phyloP scores from a whole-genome alignment of 2,888 invertebrate genomes.

The Zhengitettix transpicula region DNA sequence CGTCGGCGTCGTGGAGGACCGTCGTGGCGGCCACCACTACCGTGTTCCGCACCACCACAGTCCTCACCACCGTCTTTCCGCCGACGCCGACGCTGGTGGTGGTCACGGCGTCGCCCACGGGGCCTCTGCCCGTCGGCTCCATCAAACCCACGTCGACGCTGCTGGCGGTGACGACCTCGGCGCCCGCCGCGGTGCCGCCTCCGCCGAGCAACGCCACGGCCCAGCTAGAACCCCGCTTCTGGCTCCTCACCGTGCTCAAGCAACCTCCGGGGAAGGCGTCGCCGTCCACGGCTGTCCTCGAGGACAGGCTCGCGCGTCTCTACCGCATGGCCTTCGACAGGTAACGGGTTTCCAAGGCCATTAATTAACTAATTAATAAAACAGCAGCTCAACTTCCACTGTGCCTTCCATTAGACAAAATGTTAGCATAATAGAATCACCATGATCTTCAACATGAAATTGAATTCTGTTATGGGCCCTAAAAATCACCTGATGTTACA shows the following conservation, averaged over 20 bases:
- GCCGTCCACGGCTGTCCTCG: slow-evolving; percentile 38
- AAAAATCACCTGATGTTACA: too few species aligned
- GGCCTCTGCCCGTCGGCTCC: not conserved
- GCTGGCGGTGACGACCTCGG: slow-evolving; percentile 15
- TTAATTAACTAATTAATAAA: too few species aligned
- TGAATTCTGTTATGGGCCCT: too few species aligned
- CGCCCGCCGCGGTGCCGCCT: slow-evolving; percentile 3
- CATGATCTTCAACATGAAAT: too few species aligned
- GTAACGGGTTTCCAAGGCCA: too few species aligned
- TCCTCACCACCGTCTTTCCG: slow-evolving; percentile 21
- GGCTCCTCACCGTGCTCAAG: slow-evolving; percentile 53
- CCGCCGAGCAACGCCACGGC: slow-evolving; percentile 18
- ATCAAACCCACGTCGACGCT: not conserved
- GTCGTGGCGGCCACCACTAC: slow-evolving; percentile 20
- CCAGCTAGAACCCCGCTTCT: slow-evolving; percentile 39
- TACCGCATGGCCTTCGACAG: slow-evolving; percentile 56
- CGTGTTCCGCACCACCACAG: slow-evolving; percentile 20
- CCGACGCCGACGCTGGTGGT: slow-evolving; percentile 19
- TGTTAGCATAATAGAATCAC: too few species aligned
- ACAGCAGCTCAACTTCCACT: too few species aligned
- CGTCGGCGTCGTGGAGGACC: not conserved
- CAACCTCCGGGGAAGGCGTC: slow-evolving; percentile 12
- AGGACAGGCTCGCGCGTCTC: slow-evolving; percentile 54
- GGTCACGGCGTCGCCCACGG: not conserved
- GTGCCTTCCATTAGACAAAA: too few species aligned